A percentile compares a stretch with the other conserved stretches of the same genome.
phyloP scores from a whole-genome alignment of 2,113 vertebrate genomes.

The Mola mola region DNA sequence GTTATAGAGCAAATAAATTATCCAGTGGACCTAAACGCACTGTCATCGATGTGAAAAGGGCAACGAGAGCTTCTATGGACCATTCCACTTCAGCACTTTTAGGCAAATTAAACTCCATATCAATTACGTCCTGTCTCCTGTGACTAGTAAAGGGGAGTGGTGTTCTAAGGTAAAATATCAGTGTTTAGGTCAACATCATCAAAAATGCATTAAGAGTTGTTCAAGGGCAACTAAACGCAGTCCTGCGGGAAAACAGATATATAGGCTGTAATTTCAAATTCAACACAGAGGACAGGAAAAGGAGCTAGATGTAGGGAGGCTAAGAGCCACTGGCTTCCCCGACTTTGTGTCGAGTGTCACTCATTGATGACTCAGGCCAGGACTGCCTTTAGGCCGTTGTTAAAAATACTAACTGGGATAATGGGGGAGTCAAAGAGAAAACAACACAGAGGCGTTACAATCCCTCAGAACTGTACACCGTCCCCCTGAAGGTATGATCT shows the following conservation, averaged over 20 bases:
- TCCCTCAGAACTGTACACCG: too few species aligned
- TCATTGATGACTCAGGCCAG: too few species aligned
- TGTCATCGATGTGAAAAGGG: conserved; percentile 52
- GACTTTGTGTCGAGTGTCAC: too few species aligned
- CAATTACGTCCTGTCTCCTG: conserved; percentile 55
- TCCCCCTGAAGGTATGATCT: too few species aligned
- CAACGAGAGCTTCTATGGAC: conserved; percentile 58
- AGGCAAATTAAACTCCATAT: conserved; percentile 73
- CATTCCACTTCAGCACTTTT: conserved; percentile 59
- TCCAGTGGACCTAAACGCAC: conserved; percentile 32
- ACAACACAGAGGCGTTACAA: too few species aligned
- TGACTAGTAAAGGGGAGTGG: conserved; percentile 46
- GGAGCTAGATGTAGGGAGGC: too few species aligned
- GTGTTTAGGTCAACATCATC: conserved; percentile 48
- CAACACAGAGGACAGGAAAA: background rate
- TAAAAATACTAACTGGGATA: too few species aligned
- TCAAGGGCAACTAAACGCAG: conserved; percentile 22
- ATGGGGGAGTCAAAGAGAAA: too few species aligned
- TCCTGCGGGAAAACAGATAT: conserved; percentile 19
- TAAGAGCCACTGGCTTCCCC: too few species aligned
- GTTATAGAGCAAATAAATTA: conserved; percentile 60
- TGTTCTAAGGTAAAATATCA: conserved; percentile 55
- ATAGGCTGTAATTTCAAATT: conserved; percentile 24
- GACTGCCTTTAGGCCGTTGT: too few species aligned
- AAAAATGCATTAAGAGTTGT: conserved; percentile 58